Evolutionary conservation across 2,888 invertebrate genomes (phyloP), one percentile per base, ranked within the genome.

Genomic region (Laothoe populi): DNA sequence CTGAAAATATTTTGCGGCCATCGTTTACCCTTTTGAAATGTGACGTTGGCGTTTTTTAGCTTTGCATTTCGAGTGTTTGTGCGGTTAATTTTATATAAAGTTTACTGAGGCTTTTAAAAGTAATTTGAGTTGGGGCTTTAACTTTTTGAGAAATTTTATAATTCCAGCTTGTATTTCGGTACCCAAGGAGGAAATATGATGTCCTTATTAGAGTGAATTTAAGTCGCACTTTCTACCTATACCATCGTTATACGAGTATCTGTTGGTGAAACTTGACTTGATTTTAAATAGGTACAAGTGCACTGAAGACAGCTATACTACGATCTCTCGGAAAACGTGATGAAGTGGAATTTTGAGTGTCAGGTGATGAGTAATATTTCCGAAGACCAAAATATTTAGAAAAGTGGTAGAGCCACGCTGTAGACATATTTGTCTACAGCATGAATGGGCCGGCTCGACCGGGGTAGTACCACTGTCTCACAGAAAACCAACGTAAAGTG

Each of bases 1-100:
- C 66, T 63, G 62, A 64, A 70, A 69, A 63, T 66, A 68, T 66
- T 71, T 64, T 49, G 58, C 62, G 65, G 61, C 64, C 70, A 73
- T 74, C 69, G 73, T 73, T 75, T 69, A 73, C 64, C 67, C 68
- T 70, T 70, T 66, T 72, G 67, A 72, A 74, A 72, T 68, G 63
- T 70, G 68, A 68, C 69, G 70, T 64, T 64, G 64, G 68, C 68
- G 61, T 71, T 72, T 70, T 67, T 42, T 35, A 38, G 67, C 63
- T 48, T 59, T 44, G 21, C 23, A 26, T 19, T 53, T 31, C 4
- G 26, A n/a, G 13, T 53, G 16, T 31, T 16, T 11, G 19, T 35
- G 31, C 19, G 31, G 31, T 16, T 31, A 31, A 26, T 26, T 2
- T 31, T 53, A 19, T 19, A 11, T 53, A 19, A 53, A 53, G 35